These are phyloP conservation scores for Mesembrinibis cayennensis DNA, from an alignment of 2,113 vertebrate genomes.

Conservation along the genomic window DNA sequence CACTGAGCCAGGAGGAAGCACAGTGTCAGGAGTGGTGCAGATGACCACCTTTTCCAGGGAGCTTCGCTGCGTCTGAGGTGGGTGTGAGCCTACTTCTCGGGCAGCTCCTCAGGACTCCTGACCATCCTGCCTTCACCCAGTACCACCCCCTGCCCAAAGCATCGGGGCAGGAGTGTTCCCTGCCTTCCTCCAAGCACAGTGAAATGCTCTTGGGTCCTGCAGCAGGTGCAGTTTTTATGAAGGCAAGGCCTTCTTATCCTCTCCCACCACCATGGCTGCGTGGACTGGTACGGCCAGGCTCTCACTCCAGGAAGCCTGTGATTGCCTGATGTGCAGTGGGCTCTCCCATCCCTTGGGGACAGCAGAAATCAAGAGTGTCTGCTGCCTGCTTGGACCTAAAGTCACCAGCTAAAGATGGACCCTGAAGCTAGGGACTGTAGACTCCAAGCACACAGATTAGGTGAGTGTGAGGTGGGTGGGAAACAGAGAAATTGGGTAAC, in stretches of 20 bases:
- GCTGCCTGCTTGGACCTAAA: not conserved
- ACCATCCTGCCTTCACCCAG: not conserved
- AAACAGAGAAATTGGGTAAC: not conserved
- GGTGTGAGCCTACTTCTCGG: not conserved
- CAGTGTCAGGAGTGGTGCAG: not conserved
- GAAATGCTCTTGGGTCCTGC: not conserved
- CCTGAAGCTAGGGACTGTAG: not conserved
- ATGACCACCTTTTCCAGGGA: not conserved
- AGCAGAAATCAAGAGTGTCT: not conserved
- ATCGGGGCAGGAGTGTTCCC: not conserved
- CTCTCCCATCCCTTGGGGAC: not conserved
- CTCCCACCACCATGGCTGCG: not conserved
- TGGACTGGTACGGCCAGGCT: not conserved
- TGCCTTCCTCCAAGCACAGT: not conserved
- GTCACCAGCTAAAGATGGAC: not conserved
- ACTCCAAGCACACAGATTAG: not conserved
- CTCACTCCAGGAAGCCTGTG: not conserved
- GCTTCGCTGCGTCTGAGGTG: rapidly evolving
- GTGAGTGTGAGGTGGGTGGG: not conserved
- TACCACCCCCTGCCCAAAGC: not conserved
- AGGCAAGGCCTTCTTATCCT: not conserved
- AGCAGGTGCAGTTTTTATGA: not conserved
- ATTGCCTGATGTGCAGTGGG: not conserved
- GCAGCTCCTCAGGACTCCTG: not conserved
- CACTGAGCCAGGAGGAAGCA: not conserved